phyloP scores from a whole-genome alignment of 2,797 vertebrate genomes.

The Acanthiza pusilla region DNA sequence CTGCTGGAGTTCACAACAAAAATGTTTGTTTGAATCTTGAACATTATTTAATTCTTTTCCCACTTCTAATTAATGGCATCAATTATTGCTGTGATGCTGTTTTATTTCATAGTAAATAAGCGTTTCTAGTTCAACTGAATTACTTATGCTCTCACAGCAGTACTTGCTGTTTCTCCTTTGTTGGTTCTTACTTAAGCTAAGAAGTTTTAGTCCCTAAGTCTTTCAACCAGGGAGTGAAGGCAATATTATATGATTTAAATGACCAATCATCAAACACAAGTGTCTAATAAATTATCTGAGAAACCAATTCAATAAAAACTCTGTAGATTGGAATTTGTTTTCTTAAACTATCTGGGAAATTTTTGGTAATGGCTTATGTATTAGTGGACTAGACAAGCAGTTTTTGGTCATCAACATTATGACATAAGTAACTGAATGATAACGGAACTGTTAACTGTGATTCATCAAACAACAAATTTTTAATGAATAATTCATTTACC shows the following conservation, averaged over 20 bases:
- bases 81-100: not conserved
- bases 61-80: not conserved
- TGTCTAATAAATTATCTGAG: conserved; percentile 24
- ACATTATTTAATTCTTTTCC: not conserved
- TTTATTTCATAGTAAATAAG: not conserved
- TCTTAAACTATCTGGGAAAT: conserved; percentile 19
- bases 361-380: not conserved
- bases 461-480: not conserved
- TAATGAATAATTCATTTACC: not conserved
- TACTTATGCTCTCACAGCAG: not conserved
- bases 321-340: conserved; percentile 13
- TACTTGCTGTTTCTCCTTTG: not conserved
- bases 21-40: not conserved
- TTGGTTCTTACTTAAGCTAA: not conserved
- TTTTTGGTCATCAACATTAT: not conserved
- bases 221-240: not conserved
- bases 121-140: not conserved
- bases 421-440: not conserved
- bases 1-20: not conserved
- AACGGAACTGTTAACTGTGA: not conserved
- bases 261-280: not conserved
- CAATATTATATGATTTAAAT: conserved; percentile 18
- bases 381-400: not conserved
- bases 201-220: not conserved
- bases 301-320: not conserved